These are phyloP conservation scores for Drosophila equinoxialis DNA, from an alignment of 1,140 invertebrate species.

Conservation along the genomic window DNA sequence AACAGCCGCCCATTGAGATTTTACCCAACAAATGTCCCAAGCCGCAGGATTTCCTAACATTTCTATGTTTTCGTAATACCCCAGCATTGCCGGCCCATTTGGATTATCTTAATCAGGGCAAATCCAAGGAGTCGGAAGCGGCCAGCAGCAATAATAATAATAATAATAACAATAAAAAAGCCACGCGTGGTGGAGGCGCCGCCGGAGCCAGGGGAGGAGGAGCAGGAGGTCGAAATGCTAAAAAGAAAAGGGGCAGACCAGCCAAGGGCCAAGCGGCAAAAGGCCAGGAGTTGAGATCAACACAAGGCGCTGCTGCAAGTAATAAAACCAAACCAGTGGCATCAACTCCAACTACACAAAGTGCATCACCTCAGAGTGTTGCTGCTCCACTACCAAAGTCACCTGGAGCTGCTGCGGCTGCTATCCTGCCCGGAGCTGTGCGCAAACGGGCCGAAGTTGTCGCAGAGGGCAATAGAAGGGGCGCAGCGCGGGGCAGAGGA, in stretches of 20 bases:
- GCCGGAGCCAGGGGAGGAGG: conserved; percentile 26
- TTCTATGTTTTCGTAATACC: conserved; percentile 93
- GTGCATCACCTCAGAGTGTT: neutral
- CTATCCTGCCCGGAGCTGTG: conserved; percentile 84
- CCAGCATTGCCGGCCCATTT: conserved; percentile 88
- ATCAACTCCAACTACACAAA: conserved; percentile 4
- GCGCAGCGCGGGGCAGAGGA: conserved; percentile 44
- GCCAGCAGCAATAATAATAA: conserved; percentile 43
- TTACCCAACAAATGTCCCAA: conserved; percentile 90
- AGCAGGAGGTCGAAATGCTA: conserved; percentile 22
- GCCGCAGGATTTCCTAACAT: conserved; percentile 95
- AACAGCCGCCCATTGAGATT: conserved; percentile 84
- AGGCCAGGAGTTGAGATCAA: conserved; percentile 17
- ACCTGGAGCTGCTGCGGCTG: neutral
- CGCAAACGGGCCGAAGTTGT: conserved; percentile 84
- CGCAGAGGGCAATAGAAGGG: conserved; percentile 65
- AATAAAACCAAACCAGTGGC: conserved; percentile 55
- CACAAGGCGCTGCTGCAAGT: conserved; percentile 38
- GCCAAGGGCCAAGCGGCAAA: conserved; percentile 33
- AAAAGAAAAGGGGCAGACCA: conserved; percentile 72
- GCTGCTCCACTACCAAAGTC: neutral
- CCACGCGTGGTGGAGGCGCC: conserved; percentile 7
- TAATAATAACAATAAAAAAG: conserved; percentile 37
- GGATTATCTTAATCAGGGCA: conserved; percentile 88
- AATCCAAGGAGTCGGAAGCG: conserved; percentile 60